These are phyloP conservation scores for Drosophila varians DNA, from an alignment of 1,140 invertebrate genomes.

Conservation along the genomic window DNA sequence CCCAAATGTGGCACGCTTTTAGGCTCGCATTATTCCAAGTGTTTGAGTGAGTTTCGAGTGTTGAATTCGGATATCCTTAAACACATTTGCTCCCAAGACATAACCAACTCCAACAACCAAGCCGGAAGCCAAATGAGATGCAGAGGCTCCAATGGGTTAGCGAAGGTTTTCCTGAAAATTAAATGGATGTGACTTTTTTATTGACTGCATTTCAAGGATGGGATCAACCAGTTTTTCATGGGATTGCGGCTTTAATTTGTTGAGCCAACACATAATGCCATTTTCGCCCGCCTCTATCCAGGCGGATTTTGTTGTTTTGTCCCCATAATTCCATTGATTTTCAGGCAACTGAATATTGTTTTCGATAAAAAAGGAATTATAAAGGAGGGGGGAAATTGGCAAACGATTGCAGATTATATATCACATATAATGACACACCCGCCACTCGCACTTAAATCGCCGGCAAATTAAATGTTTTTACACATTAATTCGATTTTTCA, in stretches of 20 bases:
- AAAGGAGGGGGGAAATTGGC: constrained; percentile 39
- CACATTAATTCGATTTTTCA: constrained; percentile 75
- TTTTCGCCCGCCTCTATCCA: neutral
- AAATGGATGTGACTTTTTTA: constrained; percentile 4
- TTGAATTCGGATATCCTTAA: constrained; percentile 39
- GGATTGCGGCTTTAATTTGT: constrained; percentile 58
- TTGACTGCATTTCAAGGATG: constrained; percentile 21
- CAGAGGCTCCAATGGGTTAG: neutral
- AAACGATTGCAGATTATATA: constrained; percentile 66
- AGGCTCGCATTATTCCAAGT: constrained; percentile 75
- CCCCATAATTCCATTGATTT: constrained; percentile 69
- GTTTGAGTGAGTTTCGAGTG: constrained; percentile 72
- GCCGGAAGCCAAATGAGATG: constrained; percentile 52
- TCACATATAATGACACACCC: constrained; percentile 47
- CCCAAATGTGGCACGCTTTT: constrained; percentile 50
- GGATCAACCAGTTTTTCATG: constrained; percentile 6
- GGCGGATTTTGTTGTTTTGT: constrained; percentile 44
- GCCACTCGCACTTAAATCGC: constrained; percentile 40
- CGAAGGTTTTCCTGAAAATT: neutral
- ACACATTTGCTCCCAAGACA: constrained; percentile 17
- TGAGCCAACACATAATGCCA: constrained; percentile 40
- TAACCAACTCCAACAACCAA: constrained; percentile 44
- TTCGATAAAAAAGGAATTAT: constrained; percentile 55
- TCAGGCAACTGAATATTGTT: constrained; percentile 66
- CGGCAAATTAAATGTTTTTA: constrained; percentile 77